Base-by-base conservation (phyloP, 2,797 vertebrate species). In the Carduelis carduelis region DNA sequence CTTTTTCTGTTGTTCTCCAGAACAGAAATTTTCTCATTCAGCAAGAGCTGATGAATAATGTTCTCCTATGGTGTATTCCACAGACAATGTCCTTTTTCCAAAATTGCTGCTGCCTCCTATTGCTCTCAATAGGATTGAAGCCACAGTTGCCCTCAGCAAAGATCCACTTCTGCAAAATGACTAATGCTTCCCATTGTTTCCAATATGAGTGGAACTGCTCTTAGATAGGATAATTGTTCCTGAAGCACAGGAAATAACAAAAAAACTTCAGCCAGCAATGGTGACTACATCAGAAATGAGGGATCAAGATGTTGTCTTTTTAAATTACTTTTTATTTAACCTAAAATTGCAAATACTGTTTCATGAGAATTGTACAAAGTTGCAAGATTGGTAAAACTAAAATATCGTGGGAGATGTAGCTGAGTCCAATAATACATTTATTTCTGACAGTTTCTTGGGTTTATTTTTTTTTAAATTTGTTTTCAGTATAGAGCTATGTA, bases 161-260 rank as follows among this genome's bases (percentile, higher is more conserved):
- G 86, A 66, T 35, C 57, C 52, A n/a, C 81, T 90, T 92, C 60
- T 92, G 83, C 81, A 82, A 96, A 94, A 89, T 95, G 86, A 90
- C 92, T 95, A 68, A 87, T 91, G 68, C 81, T 96, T 95, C 71
- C 75, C 37, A 77, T 95, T 89, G 94, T 93, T 96, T 96, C 68
- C 86, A 80, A 27, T 79, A 77, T 79, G 60, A 77, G 63, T 60
- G 34, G 66, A 84, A 53, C 71, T 71, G 64, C 64, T 92, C 44
- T 74, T 56, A 77, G 60, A 64, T 39, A 57, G 47, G 91, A 49
- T 79, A 88, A 87, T 83, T 83, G 79, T 93, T 66, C 49, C 65
- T 75, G 83, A 92, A 93, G 66, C 70, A 63, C n/a, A 63, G 55
- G 53, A 61, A 74, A 64, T 9, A 47, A 28, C 28, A 59, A 71